phyloP scores from a whole-genome alignment of 2,797 vertebrate genomes.

The Vultur gryphus region DNA sequence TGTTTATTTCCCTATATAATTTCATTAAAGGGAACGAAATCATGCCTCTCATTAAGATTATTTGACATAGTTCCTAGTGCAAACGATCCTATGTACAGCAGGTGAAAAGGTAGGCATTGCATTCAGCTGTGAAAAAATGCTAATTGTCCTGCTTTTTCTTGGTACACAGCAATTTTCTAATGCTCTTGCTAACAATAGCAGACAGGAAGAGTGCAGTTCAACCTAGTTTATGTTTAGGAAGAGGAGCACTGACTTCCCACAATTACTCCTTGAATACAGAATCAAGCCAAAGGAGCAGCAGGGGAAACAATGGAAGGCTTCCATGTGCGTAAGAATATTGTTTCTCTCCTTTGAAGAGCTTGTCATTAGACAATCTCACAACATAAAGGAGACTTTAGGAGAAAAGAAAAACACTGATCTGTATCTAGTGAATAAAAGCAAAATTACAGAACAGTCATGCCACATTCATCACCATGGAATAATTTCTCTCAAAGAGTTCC shows the following conservation, averaged over 20 bases:
- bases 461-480: not conserved
- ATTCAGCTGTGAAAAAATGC: not conserved
- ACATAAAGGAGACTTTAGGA: not conserved
- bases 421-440: slow-evolving; percentile 24
- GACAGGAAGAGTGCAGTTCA: slow-evolving; percentile 62
- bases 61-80: not conserved
- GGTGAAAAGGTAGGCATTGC: not conserved
- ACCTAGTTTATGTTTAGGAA: slow-evolving; percentile 69
- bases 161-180: slow-evolving; percentile 34
- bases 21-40: not conserved
- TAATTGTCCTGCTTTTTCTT: not conserved
- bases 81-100: not conserved
- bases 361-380: slow-evolving; percentile 21
- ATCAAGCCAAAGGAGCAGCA: slow-evolving; percentile 45
- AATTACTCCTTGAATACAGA: slow-evolving; percentile 40
- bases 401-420: slow-evolving; percentile 17
- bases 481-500: not conserved
- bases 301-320: slow-evolving; percentile 45
- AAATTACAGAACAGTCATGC: not conserved
- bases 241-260: slow-evolving; percentile 58
- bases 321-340: slow-evolving; percentile 46
- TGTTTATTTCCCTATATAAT: not conserved
- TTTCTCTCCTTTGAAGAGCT: slow-evolving; percentile 31
- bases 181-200: slow-evolving; percentile 40
- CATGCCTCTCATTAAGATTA: not conserved